These are phyloP conservation scores for Drosophila ohnishii DNA, from an alignment of 1,140 invertebrate species.

Conservation along the genomic window DNA sequence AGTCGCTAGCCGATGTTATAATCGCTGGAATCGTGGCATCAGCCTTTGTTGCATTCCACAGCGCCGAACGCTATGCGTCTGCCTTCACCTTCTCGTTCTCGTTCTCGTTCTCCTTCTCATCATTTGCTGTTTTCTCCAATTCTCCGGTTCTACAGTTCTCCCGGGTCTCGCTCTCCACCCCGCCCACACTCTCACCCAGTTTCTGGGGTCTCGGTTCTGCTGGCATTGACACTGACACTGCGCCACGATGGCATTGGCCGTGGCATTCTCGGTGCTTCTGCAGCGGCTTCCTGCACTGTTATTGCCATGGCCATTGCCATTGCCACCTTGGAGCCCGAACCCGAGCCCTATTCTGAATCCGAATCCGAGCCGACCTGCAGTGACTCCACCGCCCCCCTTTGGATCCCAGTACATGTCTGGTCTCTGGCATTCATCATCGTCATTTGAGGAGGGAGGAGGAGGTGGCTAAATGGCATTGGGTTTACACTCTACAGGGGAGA, in stretches of 20 bases:
- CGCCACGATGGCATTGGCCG: conserved; percentile 53
- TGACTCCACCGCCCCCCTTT: not conserved
- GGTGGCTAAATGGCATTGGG: not conserved
- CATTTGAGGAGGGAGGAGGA: not conserved
- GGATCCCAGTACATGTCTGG: conserved; percentile 20
- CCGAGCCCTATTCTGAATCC: not conserved
- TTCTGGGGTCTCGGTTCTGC: conserved; percentile 38
- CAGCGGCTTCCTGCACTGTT: conserved; percentile 31
- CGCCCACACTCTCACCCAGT: conserved; percentile 60
- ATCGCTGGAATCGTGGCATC: conserved; percentile 49
- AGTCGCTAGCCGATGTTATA: conserved; percentile 64
- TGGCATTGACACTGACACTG: conserved; percentile 70
- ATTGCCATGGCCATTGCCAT: conserved; percentile 15
- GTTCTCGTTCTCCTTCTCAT: not conserved
- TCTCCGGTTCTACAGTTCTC: conserved; percentile 4
- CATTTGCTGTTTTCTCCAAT: not conserved
- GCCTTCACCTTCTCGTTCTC: too few species aligned
- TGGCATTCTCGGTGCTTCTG: conserved; percentile 57
- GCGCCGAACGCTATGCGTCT: conserved; percentile 1
- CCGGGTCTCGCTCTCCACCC: conserved; percentile 8
- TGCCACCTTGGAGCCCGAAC: conserved; percentile 24
- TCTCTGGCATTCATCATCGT: conserved; percentile 48
- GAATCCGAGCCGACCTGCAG: not conserved
- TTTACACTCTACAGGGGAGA: not conserved
- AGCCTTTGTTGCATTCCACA: conserved; percentile 46